Conservation (phyloP, 2,113 vertebrate genomes). For the Rallus limicola region DNA sequence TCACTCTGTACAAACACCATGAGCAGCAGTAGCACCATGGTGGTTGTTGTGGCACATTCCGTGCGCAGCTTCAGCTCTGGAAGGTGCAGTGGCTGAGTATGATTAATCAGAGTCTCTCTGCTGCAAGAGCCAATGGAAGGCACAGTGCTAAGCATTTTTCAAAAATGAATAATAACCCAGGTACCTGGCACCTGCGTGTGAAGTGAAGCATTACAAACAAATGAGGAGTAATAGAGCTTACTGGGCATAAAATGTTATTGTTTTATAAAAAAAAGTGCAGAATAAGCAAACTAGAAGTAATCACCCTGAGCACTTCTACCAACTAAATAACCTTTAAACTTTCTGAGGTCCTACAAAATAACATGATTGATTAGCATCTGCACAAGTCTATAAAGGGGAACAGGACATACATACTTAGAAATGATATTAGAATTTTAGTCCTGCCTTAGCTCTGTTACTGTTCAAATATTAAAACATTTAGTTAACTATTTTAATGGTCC, state of each 20-base stretch:
- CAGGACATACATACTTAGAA: neutral
- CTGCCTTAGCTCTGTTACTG: neutral
- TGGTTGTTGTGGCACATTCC: neutral
- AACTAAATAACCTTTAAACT: conserved; percentile 69
- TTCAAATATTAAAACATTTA: neutral
- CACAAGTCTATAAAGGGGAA: neutral
- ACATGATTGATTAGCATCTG: conserved; percentile 56
- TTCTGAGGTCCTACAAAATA: conserved; percentile 40
- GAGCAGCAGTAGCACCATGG: too few species aligned
- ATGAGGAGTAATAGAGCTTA: conserved; percentile 67
- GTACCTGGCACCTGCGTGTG: conserved; percentile 45
- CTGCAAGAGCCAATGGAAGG: conserved; percentile 24
- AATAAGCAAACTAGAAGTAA: conserved; percentile 61
- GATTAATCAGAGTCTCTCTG: conserved; percentile 58
- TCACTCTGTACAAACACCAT: neutral
- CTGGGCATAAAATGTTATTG: conserved; percentile 52
- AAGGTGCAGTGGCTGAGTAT: neutral
- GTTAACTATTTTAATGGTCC: neutral
- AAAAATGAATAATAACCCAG: conserved; percentile 58
- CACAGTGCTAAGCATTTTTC: conserved; percentile 64
- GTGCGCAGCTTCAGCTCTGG: neutral
- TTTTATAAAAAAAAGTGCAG: conserved; percentile 56
- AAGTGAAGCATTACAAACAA: conserved; percentile 66
- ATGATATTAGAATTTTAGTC: neutral
- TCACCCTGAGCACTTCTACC: conserved; percentile 50